phyloP scores from a whole-genome alignment of 1,140 invertebrate species.

The Macrostomum lignano region DNA sequence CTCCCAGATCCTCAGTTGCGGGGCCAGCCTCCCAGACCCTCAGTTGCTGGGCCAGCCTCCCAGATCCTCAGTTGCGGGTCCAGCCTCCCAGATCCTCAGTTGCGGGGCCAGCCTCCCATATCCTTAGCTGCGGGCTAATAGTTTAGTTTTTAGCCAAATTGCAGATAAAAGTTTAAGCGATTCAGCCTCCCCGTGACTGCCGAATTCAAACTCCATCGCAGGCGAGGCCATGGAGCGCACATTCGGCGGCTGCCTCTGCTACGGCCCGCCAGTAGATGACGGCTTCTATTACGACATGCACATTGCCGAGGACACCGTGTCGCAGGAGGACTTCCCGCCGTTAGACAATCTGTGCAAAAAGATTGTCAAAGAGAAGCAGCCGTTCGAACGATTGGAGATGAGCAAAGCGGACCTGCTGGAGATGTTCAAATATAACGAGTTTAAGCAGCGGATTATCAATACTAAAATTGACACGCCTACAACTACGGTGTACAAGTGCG shows the following conservation, averaged over 20 bases:
- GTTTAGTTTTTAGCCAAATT: no score
- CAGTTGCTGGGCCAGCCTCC: no score
- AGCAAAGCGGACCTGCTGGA: conserved; percentile 73
- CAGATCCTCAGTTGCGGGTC: no score
- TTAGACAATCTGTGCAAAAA: conserved; percentile 53
- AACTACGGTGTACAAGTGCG: conserved; percentile 84
- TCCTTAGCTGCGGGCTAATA: no score
- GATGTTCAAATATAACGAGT: conserved; percentile 91
- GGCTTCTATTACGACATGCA: conserved; percentile 96
- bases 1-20: no score
- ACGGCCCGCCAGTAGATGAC: conserved; percentile 82
- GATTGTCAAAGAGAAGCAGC: conserved; percentile 37
- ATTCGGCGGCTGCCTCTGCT: conserved; percentile 83
- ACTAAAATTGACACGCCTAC: conserved; percentile 72
- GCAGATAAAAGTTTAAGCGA: no score
- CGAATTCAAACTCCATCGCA: no score
- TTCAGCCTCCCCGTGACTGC: no score
- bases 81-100: no score
- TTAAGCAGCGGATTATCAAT: conserved; percentile 67
- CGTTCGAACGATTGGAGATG: conserved; percentile 78
- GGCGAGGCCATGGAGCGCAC: conserved; percentile 81
- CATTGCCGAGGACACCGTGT: conserved; percentile 35
- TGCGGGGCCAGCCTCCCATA: no score
- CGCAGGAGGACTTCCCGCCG: conserved; percentile 50
- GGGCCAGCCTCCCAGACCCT: no score